These are phyloP conservation scores for Ibycter americanus DNA, from an alignment of 2,797 vertebrate genomes.

Conservation along the genomic window DNA sequence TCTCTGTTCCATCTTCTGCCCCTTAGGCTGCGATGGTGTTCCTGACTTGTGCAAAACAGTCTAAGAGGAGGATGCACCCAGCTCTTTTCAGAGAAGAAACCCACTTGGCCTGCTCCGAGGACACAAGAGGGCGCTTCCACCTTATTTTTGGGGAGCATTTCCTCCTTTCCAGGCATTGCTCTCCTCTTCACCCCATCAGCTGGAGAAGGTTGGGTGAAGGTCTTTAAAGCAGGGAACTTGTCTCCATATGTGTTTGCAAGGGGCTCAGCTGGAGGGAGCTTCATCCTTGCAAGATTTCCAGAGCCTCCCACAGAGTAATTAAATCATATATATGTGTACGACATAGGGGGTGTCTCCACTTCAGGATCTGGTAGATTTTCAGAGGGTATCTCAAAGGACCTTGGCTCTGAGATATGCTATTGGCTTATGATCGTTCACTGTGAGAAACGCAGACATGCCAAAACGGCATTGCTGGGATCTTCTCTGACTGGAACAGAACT, in stretches of 20 bases:
- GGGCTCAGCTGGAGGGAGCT: background rate
- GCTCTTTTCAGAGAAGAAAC: background rate
- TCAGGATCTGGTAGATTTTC: background rate
- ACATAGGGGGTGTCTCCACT: background rate
- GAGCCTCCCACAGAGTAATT: background rate
- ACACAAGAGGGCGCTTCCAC: slow-evolving; percentile 63
- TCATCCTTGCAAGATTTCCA: background rate
- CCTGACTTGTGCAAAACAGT: accelerated
- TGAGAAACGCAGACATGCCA: background rate
- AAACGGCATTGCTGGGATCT: background rate
- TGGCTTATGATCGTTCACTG: background rate
- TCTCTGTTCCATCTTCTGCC: background rate
- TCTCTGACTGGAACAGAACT: background rate
- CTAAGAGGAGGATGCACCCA: accelerated
- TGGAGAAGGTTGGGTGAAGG: slow-evolving; percentile 7
- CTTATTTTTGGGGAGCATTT: slow-evolving; percentile 7
- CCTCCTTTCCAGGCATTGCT: background rate
- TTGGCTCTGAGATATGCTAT: background rate
- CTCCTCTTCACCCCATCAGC: background rate
- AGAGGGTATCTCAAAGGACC: background rate
- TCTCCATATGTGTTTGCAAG: background rate
- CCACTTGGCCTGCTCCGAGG: background rate
- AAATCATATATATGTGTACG: background rate
- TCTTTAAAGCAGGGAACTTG: background rate
- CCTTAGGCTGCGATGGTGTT: background rate